These are phyloP conservation scores for Halcyon leucocephala DNA, from an alignment of 2,797 vertebrate genomes.

Conservation along the genomic window DNA sequence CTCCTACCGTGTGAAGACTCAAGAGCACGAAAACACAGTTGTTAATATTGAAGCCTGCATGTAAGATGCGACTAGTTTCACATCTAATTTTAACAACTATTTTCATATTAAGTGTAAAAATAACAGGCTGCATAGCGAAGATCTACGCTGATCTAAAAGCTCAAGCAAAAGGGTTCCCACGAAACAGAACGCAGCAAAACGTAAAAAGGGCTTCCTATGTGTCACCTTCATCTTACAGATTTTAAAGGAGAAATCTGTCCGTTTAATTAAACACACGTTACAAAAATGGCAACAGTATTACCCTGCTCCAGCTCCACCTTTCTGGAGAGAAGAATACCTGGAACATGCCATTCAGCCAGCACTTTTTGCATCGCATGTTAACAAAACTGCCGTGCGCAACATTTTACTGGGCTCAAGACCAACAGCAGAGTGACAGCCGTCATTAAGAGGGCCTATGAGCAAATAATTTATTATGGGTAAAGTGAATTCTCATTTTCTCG, in stretches of 20 bases:
- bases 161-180: neutral
- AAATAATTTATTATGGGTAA: neutral
- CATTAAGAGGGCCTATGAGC: neutral
- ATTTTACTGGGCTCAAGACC: neutral
- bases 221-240: neutral
- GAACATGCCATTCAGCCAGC: neutral
- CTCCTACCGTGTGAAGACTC: neutral
- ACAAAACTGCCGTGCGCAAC: neutral
- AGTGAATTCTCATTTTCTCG: neutral
- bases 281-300: neutral
- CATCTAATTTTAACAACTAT: neutral
- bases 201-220: neutral
- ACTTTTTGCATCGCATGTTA: neutral
- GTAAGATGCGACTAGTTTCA: neutral
- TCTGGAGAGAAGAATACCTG: neutral
- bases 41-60: neutral
- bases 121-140: neutral
- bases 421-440: neutral
- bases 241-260: neutral
- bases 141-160: neutral
- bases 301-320: neutral
- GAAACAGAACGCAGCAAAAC: neutral
- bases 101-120: neutral
- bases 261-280: neutral
- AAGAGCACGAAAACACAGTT: neutral